Evolutionary conservation across 2,888 invertebrate genomes (phyloP), one percentile per base, ranked within the genome.

Genomic region (Archips crataeganus): DNA sequence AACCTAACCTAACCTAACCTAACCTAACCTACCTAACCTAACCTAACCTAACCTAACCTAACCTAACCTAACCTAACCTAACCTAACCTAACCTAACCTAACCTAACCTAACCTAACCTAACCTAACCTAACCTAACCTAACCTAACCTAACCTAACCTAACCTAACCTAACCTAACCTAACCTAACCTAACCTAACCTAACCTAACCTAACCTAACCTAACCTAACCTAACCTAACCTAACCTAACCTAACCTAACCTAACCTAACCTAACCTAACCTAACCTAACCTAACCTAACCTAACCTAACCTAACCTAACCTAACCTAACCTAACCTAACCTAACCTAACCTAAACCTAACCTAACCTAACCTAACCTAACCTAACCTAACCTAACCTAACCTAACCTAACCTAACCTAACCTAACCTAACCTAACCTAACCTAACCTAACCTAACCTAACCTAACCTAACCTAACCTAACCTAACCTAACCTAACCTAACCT

Each of bases 101-200:
- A 54, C 71, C 39, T 68, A 73, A 73, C 73, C 73, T 68, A 73
- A 68, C 68, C 68, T 69, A 69, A 73, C 73, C 67, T 73, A 73
- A 73, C 72, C 67, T 69, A 73, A 73, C 73, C 68, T 64, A 73
- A 73, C 73, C 68, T 68, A 73, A 73, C 73, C 68, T 73, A 73
- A 73, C 68, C 68, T 68, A 73, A 73, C 73, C 73, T 73, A 73
- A 73, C 73, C 73, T 72, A 72, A 67, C 73, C 68, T 70, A 72
- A 74, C 74, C 74, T 75, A 75, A 75, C 75, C 70, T 69, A 76
- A 74, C 75, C 71, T 74, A 76, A 74, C 74, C 70, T 68, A 76
- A 74, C 75, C 74, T 68, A 74, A 74, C 73, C 71, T 68, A 74
- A 75, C 71, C 75, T 71, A 71, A 75, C 70, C 75, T 74, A 71